Evolutionary conservation across 2,888 invertebrate genomes (phyloP).

Genomic region (Apodemia duryi): DNA sequence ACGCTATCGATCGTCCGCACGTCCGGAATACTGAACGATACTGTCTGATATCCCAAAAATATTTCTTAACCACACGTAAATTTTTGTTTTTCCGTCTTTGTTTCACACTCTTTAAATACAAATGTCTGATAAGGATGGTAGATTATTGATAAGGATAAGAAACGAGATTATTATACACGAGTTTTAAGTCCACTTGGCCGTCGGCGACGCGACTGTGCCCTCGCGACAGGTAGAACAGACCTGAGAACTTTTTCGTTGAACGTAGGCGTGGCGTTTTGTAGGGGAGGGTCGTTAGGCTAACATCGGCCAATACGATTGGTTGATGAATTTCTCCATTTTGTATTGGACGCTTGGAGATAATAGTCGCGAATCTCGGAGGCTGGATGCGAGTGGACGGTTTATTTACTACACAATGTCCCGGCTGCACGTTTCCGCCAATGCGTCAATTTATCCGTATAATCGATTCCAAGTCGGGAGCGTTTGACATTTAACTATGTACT

Average conservation of each 20-base stretch:
- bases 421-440: constrained; percentile 52
- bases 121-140: constrained; percentile 46
- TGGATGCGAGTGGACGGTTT: constrained; percentile 59
- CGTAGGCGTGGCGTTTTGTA: constrained; percentile 67
- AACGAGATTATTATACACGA: constrained; percentile 47
- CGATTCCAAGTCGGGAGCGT: constrained; percentile 64
- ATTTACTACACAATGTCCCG: constrained; percentile 68
- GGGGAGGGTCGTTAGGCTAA: constrained; percentile 65
- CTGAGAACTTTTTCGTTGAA: constrained; percentile 56
- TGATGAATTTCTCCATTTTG: constrained; percentile 41
- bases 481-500: constrained; percentile 7
- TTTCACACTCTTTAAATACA: constrained; percentile 38
- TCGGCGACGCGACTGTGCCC: constrained; percentile 48
- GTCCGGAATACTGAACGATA: constrained; percentile 62
- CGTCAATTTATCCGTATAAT: constrained; percentile 65
- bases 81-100: constrained; percentile 50
- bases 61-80: constrained; percentile 62
- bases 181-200: constrained; percentile 44
- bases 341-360: constrained; percentile 69
- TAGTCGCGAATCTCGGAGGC: constrained; percentile 75
- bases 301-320: constrained; percentile 47
- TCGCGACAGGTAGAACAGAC: constrained; percentile 52
- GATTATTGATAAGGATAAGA: constrained; percentile 49
- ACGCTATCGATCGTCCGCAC: constrained; percentile 57
- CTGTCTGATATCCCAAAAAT: constrained; percentile 50